Base-by-base conservation (phyloP, 2,113 vertebrate species). In the Phalacrocorax brasilianus region DNA sequence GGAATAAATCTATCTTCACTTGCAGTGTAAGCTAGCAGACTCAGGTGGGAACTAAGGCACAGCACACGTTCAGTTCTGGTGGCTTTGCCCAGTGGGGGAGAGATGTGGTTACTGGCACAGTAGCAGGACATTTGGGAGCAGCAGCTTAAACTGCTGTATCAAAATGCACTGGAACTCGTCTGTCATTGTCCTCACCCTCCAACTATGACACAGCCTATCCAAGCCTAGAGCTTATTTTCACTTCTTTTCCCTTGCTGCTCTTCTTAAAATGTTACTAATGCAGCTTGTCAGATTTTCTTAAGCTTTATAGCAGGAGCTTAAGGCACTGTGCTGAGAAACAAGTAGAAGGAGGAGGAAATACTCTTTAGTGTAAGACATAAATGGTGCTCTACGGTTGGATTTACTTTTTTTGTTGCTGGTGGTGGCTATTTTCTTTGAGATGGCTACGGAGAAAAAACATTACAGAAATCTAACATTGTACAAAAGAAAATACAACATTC, bases 231-330 rank as follows among this genome's bases (percentile, higher is more conserved):
- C 12, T 75, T 91, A 86, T 94, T 93, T 96, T 91, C 27, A 66
- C 42, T 59, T 65, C 19, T 87, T 86, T 91, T 77, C 47, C 42
- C 38, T 75, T 38, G 61, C 30, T 67, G 40, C 40, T 89, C 12
- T 56, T 88, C 53, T 53, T 85, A 65, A 88, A 83, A 87, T 24
- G 24, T 67, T 85, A 63, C 40, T 82, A 95, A 76, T 76, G 27
- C 35, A 75, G 75, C 32, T 83, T 89, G 89, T 90, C 65, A 89
- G 73, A 89, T 91, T 87, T 89, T 93, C 55, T 76, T 74, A 47
- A 74, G 35, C 55, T 92, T 91, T 80, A 40, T 9, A 85, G 50
- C 22, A 75, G 55, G 8, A 91, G 55, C 65, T 94, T 65, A 89
- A 85, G 62, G 44, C 26, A 53, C 3, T 82, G 61, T 74, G 38